A percentile compares a stretch with the other conserved stretches of the same genome.
These are phyloP conservation scores for Clarias laeviceps DNA, from an alignment of 2,797 vertebrate genomes.

Conservation along the genomic window DNA sequence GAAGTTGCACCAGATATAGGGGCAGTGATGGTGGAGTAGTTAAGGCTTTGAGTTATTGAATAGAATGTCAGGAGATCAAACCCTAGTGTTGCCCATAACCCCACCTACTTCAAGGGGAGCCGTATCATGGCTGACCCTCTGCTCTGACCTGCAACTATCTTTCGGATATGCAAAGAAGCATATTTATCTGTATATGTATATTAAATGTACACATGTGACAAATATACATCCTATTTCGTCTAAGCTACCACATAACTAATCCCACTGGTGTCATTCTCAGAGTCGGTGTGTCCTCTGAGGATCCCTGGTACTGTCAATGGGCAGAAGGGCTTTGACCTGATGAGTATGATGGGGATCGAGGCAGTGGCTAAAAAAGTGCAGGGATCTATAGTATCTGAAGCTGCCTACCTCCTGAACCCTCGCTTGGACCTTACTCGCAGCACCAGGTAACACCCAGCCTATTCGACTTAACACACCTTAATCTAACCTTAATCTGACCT, in stretches of 20 bases:
- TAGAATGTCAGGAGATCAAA: not conserved
- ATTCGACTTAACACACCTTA: too few relatives aligned
- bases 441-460: conserved; percentile 74
- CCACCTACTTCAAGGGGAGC: not conserved
- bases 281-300: conserved; percentile 83
- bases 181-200: not conserved
- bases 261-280: conserved; percentile 61
- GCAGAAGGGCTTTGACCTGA: conserved; percentile 87
- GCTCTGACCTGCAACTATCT: not conserved
- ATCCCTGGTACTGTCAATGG: conserved; percentile 81
- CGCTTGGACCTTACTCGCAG: conserved; percentile 77
- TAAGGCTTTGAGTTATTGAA: not conserved
- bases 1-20: not conserved
- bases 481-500: not conserved
- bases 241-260: not conserved
- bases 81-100: not conserved
- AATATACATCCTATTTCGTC: not conserved
- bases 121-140: not conserved
- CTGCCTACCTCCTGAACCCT: conserved; percentile 80
- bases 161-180: not conserved
- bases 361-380: conserved; percentile 79
- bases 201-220: not conserved
- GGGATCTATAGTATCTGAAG: conserved; percentile 75
- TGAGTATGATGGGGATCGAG: conserved; percentile 79
- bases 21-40: not conserved